Evolutionary conservation across 2,888 invertebrate genomes (phyloP).

Genomic region (Strigamia maritima): DNA sequence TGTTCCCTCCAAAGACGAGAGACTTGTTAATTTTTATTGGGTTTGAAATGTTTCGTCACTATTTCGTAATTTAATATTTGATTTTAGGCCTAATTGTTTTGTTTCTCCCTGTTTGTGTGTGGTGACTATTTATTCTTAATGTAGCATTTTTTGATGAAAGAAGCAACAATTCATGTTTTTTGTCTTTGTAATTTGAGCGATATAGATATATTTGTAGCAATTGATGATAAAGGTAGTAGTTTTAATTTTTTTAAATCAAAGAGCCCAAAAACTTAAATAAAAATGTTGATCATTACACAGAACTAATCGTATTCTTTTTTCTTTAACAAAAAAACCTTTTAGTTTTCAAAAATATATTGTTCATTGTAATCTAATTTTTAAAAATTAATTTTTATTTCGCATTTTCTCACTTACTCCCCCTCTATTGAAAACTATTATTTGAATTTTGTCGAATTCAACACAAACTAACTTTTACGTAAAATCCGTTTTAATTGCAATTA

Average conservation of each 20-base stretch:
- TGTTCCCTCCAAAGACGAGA: neutral
- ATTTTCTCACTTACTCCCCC: too few species aligned
- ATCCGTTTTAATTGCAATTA: neutral
- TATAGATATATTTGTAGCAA: slow-evolving; percentile 18
- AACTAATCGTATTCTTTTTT: neutral
- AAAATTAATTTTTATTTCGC: too few species aligned
- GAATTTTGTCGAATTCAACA: too few species aligned
- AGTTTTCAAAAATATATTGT: too few species aligned
- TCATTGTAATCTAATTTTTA: too few species aligned
- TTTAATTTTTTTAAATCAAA: slow-evolving; percentile 8
- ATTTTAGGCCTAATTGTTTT: slow-evolving; percentile 5
- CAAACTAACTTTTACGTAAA: too few species aligned
- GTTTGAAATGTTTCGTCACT: neutral
- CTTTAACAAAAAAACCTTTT: neutral
- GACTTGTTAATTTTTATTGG: neutral
- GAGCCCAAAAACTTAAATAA: slow-evolving; percentile 23
- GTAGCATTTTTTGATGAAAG: slow-evolving; percentile 9
- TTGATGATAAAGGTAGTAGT: slow-evolving; percentile 16
- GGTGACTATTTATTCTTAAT: slow-evolving; percentile 19
- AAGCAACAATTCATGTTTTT: slow-evolving; percentile 22
- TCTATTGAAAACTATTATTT: too few species aligned
- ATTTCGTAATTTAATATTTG: neutral
- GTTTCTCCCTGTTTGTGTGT: slow-evolving; percentile 23
- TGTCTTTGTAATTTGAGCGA: slow-evolving; percentile 11
- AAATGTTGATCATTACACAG: slow-evolving; percentile 23